Base-by-base conservation (phyloP, 2,888 invertebrate genomes). In the Trissonchulus latispiculum region DNA sequence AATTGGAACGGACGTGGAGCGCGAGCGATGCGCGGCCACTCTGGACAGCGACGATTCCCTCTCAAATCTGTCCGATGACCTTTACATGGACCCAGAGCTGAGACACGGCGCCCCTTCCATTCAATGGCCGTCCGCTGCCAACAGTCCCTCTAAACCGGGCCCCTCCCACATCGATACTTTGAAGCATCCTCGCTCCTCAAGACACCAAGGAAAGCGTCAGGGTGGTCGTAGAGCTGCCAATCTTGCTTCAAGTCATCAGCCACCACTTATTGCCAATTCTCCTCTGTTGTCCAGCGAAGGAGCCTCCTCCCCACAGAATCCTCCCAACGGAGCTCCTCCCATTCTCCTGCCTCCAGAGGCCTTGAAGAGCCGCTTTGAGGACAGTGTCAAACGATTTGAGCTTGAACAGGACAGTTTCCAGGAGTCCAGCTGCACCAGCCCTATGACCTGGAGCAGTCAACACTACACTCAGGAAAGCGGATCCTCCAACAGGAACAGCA, bases 371-470 rank as follows among this genome's bases (percentile, higher is more conserved):
- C 48, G 48, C 23, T 48, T 48, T 48, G 48, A 48, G 48, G 48
- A 48, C 48, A 48, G 48, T 23, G 23, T 74, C 66, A 72, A 74
- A 29, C 61, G 64, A 18, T 8, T 74, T 23, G 72, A 74, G 1
- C 61, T 72, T 64, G 48, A 48, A 23, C 48, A 3, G 71, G 71
- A 71, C 2, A 71, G 33, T 61, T 71, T 71, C 29, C 8, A 59
- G 29, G 75, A 75, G 28, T 72, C 72, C 36, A 67, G 61, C 29
- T 72, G 74, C 72, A 74, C 74, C 29, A 72, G 72, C n/a, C 74
- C 74, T n/a, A 67, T 71, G 31, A 67, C 67, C 31, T n/a, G 32
- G n/a, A 64, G 68, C 72, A 71, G 72, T 67, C 71, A 62, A n/a
- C 71, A 48, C 28, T 71, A 62, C 62, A 61, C 64, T 3, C 64